phyloP scores from a whole-genome alignment of 2,888 invertebrate species.

The Halocaridina rubra region DNA sequence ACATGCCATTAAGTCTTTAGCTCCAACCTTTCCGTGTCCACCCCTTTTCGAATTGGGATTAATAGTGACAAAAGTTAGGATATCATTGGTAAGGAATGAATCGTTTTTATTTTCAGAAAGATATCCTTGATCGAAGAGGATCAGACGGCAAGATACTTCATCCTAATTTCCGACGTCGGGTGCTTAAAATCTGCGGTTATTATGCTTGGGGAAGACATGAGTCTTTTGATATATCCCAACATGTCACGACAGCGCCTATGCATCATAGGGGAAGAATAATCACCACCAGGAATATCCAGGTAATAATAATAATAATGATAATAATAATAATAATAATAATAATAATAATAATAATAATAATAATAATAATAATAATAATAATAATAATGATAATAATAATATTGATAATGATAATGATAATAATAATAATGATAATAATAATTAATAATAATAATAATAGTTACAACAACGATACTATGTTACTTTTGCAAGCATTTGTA shows the following conservation, averaged over 20 bases:
- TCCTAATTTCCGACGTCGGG: constrained; percentile 30
- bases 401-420: no score
- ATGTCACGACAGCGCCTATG: constrained; percentile 15
- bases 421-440: no score
- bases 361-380: neutral
- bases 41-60: no score
- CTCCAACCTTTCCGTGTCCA: no score
- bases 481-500: neutral
- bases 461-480: no score
- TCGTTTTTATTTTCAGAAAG: no score
- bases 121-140: constrained; percentile 24
- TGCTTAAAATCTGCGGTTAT: constrained; percentile 23
- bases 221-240: constrained; percentile 20
- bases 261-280: constrained; percentile 34
- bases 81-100: no score
- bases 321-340: neutral
- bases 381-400: neutral
- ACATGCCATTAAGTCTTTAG: no score
- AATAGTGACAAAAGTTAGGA: no score
- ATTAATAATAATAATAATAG: no score
- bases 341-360: neutral
- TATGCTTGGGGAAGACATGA: constrained; percentile 30
- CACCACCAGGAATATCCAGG: constrained; percentile 46
- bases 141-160: constrained; percentile 5
- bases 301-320: neutral